Conservation (phyloP, 92 coral and sea anemone species). For the Phenganax stokvisi region DNA sequence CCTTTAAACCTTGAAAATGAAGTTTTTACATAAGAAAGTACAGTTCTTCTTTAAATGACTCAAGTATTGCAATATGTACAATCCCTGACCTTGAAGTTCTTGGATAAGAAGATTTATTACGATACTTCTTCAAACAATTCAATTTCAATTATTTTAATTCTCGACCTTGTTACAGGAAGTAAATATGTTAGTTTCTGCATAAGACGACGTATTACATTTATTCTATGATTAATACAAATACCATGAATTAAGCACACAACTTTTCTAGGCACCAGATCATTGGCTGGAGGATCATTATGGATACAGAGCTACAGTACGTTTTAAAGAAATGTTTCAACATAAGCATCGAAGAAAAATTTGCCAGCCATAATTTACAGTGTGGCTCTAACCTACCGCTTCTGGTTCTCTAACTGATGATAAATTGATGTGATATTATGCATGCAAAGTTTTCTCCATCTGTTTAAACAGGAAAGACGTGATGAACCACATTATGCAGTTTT, state of each 20-base stretch:
- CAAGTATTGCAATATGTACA: too few relatives aligned
- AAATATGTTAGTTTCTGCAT: too few relatives aligned
- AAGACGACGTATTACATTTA: not conserved
- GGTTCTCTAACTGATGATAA: not conserved
- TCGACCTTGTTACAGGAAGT: too few relatives aligned
- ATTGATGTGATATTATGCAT: too few relatives aligned
- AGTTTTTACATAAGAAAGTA: too few relatives aligned
- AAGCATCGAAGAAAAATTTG: not conserved
- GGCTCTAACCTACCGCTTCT: not conserved
- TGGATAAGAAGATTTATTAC: too few relatives aligned
- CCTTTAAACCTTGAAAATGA: too few relatives aligned
- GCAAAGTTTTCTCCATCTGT: not conserved
- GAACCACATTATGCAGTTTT: constrained; percentile 89
- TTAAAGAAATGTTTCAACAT: not conserved
- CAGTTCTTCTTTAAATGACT: too few relatives aligned
- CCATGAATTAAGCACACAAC: not conserved
- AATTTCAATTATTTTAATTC: too few relatives aligned
- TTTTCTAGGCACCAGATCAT: constrained; percentile 5
- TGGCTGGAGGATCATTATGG: constrained; percentile 24
- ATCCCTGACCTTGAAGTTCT: too few relatives aligned
- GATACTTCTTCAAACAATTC: too few relatives aligned
- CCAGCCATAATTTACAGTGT: not conserved
- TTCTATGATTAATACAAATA: not conserved
- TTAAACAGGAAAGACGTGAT: constrained; percentile 57
- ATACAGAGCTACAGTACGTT: not conserved